These are phyloP conservation scores for Leptarthrus brevirostris DNA, from an alignment of 2,888 invertebrate genomes.

Conservation along the genomic window DNA sequence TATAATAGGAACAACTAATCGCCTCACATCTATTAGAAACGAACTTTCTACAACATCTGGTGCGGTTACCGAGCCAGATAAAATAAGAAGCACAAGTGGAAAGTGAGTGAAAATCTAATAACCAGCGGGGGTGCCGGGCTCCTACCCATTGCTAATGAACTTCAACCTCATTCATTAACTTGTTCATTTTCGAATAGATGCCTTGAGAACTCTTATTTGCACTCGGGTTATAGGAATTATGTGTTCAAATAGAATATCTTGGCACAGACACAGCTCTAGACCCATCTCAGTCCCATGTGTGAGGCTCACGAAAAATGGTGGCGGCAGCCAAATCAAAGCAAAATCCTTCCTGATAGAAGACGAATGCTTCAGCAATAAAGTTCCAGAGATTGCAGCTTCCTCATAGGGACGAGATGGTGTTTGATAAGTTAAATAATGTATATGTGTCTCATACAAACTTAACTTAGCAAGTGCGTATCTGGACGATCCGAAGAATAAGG, in stretches of 20 bases:
- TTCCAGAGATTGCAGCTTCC: slow-evolving; percentile 17
- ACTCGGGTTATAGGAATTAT: slow-evolving; percentile 14
- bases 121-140: slow-evolving; percentile 27
- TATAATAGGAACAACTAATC: slow-evolving; percentile 41
- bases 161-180: slow-evolving; percentile 41
- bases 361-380: slow-evolving; percentile 22
- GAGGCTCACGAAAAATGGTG: background rate
- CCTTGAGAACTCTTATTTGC: slow-evolving; percentile 9
- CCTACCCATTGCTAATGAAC: slow-evolving; percentile 32
- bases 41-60: slow-evolving; percentile 21
- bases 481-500: slow-evolving; percentile 22
- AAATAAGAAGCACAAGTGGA: slow-evolving; percentile 2
- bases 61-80: slow-evolving; percentile 3
- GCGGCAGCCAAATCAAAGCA: slow-evolving; percentile 20
- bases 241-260: background rate
- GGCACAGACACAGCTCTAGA: too few species aligned
- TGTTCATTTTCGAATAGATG: slow-evolving; percentile 38
- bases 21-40: slow-evolving; percentile 28
- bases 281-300: background rate
- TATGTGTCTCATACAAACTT: slow-evolving; percentile 21
- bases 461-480: slow-evolving; percentile 18
- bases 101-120: slow-evolving; percentile 25
- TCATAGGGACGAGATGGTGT: slow-evolving; percentile 2
- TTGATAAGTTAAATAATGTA: slow-evolving; percentile 35
- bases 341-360: slow-evolving; percentile 23